Evolutionary conservation across 2,113 vertebrate species (phyloP), one percentile per base, ranked within the genome.

Genomic region (Acanthochromis polyacanthus): DNA sequence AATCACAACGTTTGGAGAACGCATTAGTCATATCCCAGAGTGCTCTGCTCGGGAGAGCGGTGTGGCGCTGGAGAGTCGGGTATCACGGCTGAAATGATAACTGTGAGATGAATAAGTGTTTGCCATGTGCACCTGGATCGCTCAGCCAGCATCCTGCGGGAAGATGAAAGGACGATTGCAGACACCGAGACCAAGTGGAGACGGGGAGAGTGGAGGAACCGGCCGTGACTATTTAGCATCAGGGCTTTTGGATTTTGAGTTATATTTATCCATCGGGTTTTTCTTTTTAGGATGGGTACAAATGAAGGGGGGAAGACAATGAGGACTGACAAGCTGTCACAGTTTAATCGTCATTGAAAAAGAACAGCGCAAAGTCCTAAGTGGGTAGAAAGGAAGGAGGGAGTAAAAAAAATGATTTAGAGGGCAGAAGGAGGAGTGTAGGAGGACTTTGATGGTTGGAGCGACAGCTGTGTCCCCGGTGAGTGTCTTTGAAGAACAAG

Each of bases 401-500:
- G 77, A 65, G 45, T 76, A 23, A 57, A 43, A 70, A 28, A 30
- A 70, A 62, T 2, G 20, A 66, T 23, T 38, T 80, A 16, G 61
- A 65, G 82, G 86, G 80, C 63, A 80, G 75, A 43, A 46, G 53
- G 65, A 82, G 67, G 73, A 64, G 81, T 60, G 56, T 28, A 50
- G 58, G 55, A 70, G 66, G 64, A 86, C 87, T 91, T 92, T 90
- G 86, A 92, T 91, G 77, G 73, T 85, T 83, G 69, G 81, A 84
- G 79, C 77, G 82, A 89, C 91, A 93, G 87, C 85, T 89, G 91
- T 76, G 80, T 81, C 80, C 82, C 80, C 40, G 55, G 71, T 81
- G 83, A 89, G 82, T 22, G 60, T 82, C 82, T 91, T 84, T 92
- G 88, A 93, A 90, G 89, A 89, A 83, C 79, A 83, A 90, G 84